phyloP scores from a whole-genome alignment of 2,797 vertebrate genomes.

The Pangasius djambal region DNA sequence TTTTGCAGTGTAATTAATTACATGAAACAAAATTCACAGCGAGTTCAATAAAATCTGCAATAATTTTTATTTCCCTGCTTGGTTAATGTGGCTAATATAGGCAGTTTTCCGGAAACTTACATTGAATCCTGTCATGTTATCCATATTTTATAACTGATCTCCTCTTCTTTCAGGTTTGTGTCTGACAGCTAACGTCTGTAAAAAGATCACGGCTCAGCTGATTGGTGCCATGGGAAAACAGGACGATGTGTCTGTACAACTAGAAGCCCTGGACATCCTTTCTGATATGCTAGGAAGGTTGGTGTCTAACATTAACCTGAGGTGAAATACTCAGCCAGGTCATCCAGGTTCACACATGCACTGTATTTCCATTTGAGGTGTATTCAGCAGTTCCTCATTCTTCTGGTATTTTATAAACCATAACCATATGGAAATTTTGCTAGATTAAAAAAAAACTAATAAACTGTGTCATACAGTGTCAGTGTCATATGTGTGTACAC shows the following conservation, averaged over 20 bases:
- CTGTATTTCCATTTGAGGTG: not conserved
- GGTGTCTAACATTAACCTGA: not conserved
- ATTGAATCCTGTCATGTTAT: not conserved
- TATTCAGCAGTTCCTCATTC: not conserved
- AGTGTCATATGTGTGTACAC: not conserved
- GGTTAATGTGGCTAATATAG: too few relatives aligned
- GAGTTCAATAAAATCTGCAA: not conserved
- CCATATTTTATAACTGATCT: not conserved
- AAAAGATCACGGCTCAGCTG: constrained; percentile 92
- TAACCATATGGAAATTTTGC: not conserved
- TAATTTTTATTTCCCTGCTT: not conserved
- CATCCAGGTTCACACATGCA: not conserved
- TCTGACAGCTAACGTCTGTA: constrained; percentile 86
- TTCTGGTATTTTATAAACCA: not conserved
- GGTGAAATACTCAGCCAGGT: not conserved
- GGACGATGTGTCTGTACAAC: constrained; percentile 89
- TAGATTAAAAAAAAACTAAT: not conserved
- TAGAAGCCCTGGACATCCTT: constrained; percentile 95
- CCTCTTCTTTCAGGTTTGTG: constrained; percentile 75
- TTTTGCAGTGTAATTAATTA: not conserved
- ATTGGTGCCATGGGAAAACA: constrained; percentile 90
- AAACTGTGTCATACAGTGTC: not conserved
- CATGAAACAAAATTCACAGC: not conserved
- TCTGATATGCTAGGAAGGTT: constrained; percentile 96
- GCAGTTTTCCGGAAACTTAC: not conserved